These are phyloP conservation scores for Tyto alba DNA, from an alignment of 2,113 vertebrate species.

Conservation along the genomic window DNA sequence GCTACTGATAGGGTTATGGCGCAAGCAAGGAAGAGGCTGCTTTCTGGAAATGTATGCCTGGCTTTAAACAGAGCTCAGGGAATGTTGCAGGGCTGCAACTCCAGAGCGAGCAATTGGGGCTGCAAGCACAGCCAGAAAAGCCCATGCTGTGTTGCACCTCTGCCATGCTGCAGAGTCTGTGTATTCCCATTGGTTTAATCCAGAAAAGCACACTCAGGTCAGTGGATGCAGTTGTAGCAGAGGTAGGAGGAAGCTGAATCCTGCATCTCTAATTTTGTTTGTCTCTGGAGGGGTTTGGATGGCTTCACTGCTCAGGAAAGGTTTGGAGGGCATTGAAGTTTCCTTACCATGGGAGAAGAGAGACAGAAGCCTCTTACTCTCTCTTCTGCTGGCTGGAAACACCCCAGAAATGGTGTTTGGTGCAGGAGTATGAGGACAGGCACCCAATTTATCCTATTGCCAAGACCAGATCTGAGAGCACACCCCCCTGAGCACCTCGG, in stretches of 20 bases:
- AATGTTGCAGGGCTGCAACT: not conserved
- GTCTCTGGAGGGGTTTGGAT: not conserved
- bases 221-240: not conserved
- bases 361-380: not conserved
- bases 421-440: not conserved
- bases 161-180: rapidly evolving
- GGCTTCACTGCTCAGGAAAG: not conserved
- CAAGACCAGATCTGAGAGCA: not conserved
- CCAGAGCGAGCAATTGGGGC: rapidly evolving
- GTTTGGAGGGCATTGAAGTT: not conserved
- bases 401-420: not conserved
- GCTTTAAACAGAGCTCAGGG: not conserved
- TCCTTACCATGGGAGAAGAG: not conserved
- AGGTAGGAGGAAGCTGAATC: not conserved
- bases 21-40: not conserved
- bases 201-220: not conserved
- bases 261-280: not conserved
- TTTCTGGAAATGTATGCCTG: not conserved
- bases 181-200: not conserved
- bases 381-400: not conserved
- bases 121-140: not conserved
- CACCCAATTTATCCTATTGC: not conserved
- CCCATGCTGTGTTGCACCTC: not conserved
- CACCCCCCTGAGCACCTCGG: not conserved
- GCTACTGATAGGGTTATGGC: not conserved